Evolutionary conservation across 2,113 vertebrate species (phyloP).

Genomic region (Aythya baeri): DNA sequence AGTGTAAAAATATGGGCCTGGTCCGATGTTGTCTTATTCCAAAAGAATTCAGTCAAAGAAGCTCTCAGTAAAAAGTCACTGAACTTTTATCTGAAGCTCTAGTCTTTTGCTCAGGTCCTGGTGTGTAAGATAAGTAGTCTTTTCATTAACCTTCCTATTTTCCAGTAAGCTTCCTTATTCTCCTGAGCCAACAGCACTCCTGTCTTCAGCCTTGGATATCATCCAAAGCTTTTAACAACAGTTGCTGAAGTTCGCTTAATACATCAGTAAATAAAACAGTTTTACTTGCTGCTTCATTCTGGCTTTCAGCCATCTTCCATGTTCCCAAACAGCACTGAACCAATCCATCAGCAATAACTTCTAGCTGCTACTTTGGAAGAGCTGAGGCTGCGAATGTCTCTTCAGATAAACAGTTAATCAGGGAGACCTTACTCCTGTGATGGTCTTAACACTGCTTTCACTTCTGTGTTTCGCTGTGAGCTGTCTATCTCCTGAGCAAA

Average conservation of each 20-base stretch:
- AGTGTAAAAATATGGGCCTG: neutral
- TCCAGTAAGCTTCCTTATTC: constrained; percentile 14
- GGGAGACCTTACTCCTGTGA: neutral
- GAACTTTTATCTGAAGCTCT: neutral
- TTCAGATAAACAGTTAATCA: neutral
- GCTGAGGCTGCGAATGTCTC: neutral
- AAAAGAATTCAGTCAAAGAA: neutral
- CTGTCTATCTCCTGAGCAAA: neutral
- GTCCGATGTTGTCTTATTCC: neutral
- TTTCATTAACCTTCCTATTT: constrained; percentile 21
- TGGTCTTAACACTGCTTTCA: neutral
- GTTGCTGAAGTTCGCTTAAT: constrained; percentile 36
- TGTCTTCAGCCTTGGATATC: constrained; percentile 1
- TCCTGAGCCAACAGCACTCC: neutral
- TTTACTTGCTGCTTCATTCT: constrained; percentile 23
- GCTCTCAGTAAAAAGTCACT: neutral
- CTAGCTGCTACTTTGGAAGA: neutral
- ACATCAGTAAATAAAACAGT: constrained; percentile 31
- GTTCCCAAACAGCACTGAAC: neutral
- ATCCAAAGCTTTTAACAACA: constrained; percentile 25
- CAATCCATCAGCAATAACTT: neutral
- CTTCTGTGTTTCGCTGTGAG: neutral
- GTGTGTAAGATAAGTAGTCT: neutral
- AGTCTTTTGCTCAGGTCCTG: neutral
- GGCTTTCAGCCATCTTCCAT: neutral